Evolutionary conservation across 2,113 vertebrate genomes (phyloP).

Genomic region (Sialia sialis): DNA sequence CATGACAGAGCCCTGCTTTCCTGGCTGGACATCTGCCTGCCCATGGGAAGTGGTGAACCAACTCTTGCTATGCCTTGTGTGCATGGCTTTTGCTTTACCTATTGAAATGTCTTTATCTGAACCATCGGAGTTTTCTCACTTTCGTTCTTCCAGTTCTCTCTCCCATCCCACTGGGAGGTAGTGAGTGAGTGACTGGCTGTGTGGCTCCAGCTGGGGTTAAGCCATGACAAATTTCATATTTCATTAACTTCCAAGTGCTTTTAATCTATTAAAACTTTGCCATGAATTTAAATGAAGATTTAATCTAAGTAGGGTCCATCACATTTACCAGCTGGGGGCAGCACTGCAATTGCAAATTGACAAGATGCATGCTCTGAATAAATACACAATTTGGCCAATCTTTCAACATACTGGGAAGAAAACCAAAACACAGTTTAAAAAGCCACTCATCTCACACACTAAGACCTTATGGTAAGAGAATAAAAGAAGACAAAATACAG

Average conservation of each 20-base stretch:
- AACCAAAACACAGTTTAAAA: neutral
- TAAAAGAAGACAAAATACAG: neutral
- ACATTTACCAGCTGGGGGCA: conserved; percentile 76
- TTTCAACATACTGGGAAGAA: neutral
- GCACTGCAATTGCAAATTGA: conserved; percentile 56
- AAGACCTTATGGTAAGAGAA: neutral
- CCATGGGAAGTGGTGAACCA: neutral
- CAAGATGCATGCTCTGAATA: neutral
- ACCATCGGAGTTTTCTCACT: neutral
- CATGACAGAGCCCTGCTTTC: neutral
- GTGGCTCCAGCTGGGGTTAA: neutral
- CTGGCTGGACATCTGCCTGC: neutral
- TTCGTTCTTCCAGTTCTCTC: neutral
- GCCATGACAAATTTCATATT: neutral
- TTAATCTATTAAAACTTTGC: neutral
- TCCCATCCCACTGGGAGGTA: neutral
- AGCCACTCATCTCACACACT: neutral
- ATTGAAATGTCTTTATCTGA: neutral
- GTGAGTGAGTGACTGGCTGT: neutral
- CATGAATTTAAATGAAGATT: neutral
- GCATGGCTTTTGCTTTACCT: neutral
- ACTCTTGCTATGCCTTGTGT: neutral
- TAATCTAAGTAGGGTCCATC: neutral
- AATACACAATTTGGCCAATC: neutral
- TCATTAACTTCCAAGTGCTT: neutral